A percentile compares a stretch with the other conserved stretches of the same genome.
These are phyloP conservation scores for Serripes groenlandicus DNA, from an alignment of 2,888 invertebrate genomes.

Conservation along the genomic window DNA sequence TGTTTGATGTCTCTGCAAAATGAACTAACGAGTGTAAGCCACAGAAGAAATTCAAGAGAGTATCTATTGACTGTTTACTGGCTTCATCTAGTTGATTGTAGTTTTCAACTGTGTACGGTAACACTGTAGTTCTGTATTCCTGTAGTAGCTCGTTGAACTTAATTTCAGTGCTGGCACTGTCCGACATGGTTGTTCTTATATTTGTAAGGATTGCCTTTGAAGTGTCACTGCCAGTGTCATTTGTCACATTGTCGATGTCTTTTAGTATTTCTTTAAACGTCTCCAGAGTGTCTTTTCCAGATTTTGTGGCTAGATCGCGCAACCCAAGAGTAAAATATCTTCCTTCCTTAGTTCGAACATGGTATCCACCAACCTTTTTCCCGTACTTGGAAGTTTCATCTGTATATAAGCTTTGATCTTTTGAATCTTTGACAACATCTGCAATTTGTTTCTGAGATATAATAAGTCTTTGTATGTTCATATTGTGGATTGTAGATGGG, in stretches of 20 bases:
- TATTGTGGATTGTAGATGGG: slow-evolving; percentile 39
- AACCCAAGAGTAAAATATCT: neutral
- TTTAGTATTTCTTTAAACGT: slow-evolving; percentile 25
- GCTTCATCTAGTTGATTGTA: slow-evolving; percentile 5
- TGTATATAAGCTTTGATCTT: slow-evolving; percentile 30
- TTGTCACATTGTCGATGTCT: slow-evolving; percentile 5
- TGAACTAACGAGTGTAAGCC: slow-evolving; percentile 37
- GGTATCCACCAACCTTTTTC: slow-evolving; percentile 20
- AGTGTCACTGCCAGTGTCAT: neutral
- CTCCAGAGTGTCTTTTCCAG: slow-evolving; percentile 35
- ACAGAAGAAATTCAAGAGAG: slow-evolving; percentile 38
- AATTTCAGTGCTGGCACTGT: slow-evolving; percentile 31
- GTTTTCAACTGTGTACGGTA: slow-evolving; percentile 5
- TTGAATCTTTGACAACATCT: slow-evolving; percentile 29
- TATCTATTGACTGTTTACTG: slow-evolving; percentile 14
- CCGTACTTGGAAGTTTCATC: slow-evolving; percentile 42
- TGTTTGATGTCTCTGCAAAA: slow-evolving; percentile 14
- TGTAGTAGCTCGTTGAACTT: slow-evolving; percentile 33
- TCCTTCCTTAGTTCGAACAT: slow-evolving; percentile 14
- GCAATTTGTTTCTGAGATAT: slow-evolving; percentile 32
- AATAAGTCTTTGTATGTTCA: slow-evolving; percentile 40
- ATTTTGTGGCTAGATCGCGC: slow-evolving; percentile 28
- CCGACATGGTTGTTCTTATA: slow-evolving; percentile 38
- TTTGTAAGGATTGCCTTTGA: slow-evolving; percentile 7
- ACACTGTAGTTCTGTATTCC: slow-evolving; percentile 11